Evolutionary conservation across 2,797 vertebrate species (phyloP).

Genomic region (Poliocrania exsul): DNA sequence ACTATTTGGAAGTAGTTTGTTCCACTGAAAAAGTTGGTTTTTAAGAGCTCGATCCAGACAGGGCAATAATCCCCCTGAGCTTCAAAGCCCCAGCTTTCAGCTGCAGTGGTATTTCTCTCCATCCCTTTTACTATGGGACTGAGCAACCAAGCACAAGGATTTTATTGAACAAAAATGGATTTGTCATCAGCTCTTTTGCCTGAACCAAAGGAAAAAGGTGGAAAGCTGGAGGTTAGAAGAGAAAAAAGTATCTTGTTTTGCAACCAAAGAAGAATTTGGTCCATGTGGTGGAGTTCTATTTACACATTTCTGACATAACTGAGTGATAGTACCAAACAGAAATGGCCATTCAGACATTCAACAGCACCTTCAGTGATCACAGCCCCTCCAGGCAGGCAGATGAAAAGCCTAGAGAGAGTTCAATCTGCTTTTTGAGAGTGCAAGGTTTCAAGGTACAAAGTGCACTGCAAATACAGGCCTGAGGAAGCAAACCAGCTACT

Average conservation of each 20-base stretch:
- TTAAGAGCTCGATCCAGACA: neutral
- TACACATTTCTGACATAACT: neutral
- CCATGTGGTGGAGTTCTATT: neutral
- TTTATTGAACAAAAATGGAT: neutral
- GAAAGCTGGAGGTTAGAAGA: neutral
- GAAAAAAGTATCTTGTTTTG: neutral
- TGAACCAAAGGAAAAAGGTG: neutral
- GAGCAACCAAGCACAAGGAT: rapidly evolving
- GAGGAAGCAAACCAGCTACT: neutral
- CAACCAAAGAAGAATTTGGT: neutral
- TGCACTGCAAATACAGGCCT: neutral
- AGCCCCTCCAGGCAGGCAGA: neutral
- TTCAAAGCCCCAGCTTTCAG: neutral
- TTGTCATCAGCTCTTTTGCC: neutral
- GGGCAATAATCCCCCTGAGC: neutral
- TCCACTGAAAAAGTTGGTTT: neutral
- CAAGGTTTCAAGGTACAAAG: neutral
- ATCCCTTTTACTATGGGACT: neutral
- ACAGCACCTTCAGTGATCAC: neutral
- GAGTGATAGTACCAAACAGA: neutral
- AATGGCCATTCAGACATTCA: neutral
- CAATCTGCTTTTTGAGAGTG: neutral
- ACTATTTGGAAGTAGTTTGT: neutral
- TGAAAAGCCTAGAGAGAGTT: neutral
- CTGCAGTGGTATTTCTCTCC: neutral